A percentile compares a stretch with the other conserved stretches of the same genome.
These are phyloP conservation scores for Laodelphax striatellus DNA, from an alignment of 1,140 invertebrate species.

Conservation along the genomic window DNA sequence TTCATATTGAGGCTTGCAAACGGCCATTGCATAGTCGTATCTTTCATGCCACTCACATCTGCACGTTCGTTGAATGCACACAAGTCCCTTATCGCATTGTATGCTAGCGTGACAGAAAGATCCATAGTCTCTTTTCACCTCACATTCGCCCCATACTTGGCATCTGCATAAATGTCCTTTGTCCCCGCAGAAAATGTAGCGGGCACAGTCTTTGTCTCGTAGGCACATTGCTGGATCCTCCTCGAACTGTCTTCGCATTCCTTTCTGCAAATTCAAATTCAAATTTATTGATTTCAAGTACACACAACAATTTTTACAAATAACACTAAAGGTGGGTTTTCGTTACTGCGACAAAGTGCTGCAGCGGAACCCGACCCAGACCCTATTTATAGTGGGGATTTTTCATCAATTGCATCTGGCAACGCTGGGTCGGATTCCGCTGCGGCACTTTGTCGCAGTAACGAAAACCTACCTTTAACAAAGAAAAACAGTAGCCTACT, in stretches of 20 bases:
- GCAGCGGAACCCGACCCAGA: no score
- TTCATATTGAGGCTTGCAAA: conserved; percentile 2
- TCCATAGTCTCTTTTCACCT: background rate
- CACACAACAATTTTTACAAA: no score
- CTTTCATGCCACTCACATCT: background rate
- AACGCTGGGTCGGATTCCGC: no score
- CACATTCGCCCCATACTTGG: conserved; percentile 9
- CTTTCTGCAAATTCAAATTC: no score
- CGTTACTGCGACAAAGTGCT: no score
- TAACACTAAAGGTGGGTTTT: no score
- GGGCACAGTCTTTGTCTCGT: background rate
- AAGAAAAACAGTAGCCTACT: no score
- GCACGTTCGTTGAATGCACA: background rate
- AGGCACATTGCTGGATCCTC: background rate
- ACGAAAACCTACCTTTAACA: no score
- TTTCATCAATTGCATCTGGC: no score
- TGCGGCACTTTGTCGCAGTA: no score
- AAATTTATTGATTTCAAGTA: no score
- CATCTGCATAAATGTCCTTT: background rate
- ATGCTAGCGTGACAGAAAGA: background rate
- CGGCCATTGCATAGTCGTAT: background rate
- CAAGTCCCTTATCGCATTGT: conserved; percentile 6
- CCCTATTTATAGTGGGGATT: no score
- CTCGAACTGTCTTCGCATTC: background rate
- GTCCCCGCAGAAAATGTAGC: background rate